Conservation (phyloP, 1,140 invertebrate genomes). For the Penaeus vannamei region DNA sequence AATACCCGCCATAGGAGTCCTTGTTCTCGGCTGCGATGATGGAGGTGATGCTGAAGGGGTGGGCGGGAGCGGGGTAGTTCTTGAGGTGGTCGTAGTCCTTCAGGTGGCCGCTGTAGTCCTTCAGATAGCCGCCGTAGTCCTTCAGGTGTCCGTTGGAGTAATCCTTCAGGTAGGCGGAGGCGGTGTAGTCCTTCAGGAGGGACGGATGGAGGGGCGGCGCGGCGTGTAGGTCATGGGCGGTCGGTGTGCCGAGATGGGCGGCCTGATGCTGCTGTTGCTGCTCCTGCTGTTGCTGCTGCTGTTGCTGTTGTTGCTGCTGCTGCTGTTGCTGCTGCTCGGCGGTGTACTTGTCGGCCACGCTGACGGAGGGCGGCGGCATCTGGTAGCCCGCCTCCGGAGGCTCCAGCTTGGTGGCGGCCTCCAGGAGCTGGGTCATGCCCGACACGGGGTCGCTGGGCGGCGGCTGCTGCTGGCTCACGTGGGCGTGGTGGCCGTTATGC, state of each 20-base stretch:
- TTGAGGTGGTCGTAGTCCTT: constrained; percentile 65
- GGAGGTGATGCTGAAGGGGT: constrained; percentile 68
- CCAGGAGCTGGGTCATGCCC: constrained; percentile 58
- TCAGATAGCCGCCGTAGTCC: constrained; percentile 64
- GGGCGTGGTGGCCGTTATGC: constrained; percentile 31
- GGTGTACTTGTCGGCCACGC: constrained; percentile 52
- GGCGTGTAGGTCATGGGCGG: constrained; percentile 48
- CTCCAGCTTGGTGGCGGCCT: constrained; percentile 67
- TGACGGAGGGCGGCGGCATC: constrained; percentile 54
- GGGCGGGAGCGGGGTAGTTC: constrained; percentile 65
- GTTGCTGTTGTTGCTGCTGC: constrained; percentile 57
- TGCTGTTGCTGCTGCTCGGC: constrained; percentile 55
- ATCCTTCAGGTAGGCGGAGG: constrained; percentile 67
- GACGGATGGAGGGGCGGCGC: constrained; percentile 64
- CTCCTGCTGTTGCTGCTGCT: constrained; percentile 60
- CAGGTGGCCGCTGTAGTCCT: constrained; percentile 64
- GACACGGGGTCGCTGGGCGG: constrained; percentile 39
- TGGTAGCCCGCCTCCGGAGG: constrained; percentile 64
- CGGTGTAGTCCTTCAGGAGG: constrained; percentile 64
- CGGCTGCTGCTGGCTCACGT: constrained; percentile 11
- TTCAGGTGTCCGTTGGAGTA: constrained; percentile 64
- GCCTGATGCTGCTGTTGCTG: constrained; percentile 59
- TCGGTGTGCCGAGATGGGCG: constrained; percentile 45
- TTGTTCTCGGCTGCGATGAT: constrained; percentile 66
- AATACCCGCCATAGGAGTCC: constrained; percentile 64